These are phyloP conservation scores for Dinocampus coccinellae DNA, from an alignment of 2,888 invertebrate species.

Conservation along the genomic window DNA sequence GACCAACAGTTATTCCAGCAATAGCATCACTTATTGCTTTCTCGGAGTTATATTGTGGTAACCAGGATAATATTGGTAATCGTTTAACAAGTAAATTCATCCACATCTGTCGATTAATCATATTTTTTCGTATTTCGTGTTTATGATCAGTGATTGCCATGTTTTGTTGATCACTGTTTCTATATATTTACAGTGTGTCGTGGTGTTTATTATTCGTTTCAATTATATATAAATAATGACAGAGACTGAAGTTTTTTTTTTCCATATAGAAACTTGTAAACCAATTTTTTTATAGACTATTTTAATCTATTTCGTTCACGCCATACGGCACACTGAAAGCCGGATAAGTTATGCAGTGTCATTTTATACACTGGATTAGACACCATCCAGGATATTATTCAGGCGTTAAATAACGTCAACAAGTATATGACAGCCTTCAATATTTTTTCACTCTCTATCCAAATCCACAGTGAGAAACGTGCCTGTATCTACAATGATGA, in stretches of 20 bases:
- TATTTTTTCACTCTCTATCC: constrained; percentile 3
- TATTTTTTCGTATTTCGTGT: not conserved
- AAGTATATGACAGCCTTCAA: constrained; percentile 9
- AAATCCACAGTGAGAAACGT: not conserved
- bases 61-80: constrained; percentile 80
- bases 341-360: constrained; percentile 3
- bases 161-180: not conserved
- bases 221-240: not conserved
- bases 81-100: constrained; percentile 67
- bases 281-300: not conserved
- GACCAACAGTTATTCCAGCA: constrained; percentile 92
- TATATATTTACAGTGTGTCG: not conserved
- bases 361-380: constrained; percentile 22
- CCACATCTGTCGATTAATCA: constrained; percentile 10
- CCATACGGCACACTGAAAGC: constrained; percentile 24
- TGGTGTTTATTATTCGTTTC: too few species aligned
- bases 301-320: constrained; percentile 24
- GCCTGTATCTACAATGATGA: not conserved
- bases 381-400: constrained; percentile 20
- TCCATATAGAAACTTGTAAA: not conserved
- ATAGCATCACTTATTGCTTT: constrained; percentile 87
- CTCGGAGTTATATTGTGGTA: constrained; percentile 81
- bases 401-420: not conserved
- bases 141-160: not conserved
- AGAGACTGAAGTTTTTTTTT: not conserved